Percentiles rank a stretch among this genome's conserved stretches.
Evolutionary conservation across 2,888 invertebrate species (phyloP).

Genomic region (Scrobipalpa atriplicella): DNA sequence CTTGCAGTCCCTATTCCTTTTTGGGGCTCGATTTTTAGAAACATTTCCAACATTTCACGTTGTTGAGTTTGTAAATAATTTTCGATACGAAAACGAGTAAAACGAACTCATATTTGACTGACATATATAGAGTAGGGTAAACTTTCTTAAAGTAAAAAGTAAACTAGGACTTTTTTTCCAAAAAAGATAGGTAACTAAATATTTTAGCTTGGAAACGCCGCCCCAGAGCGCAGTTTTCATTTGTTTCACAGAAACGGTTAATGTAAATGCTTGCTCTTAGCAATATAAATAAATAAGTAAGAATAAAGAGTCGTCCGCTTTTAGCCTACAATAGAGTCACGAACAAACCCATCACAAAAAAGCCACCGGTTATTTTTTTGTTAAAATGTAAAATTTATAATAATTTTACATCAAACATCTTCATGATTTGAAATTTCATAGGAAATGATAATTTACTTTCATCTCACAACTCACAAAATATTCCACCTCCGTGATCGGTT

Average conservation of each 20-base stretch:
- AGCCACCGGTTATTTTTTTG: too few relatives aligned
- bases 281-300: too few relatives aligned
- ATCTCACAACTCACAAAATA: too few relatives aligned
- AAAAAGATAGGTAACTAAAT: constrained; percentile 48
- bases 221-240: constrained; percentile 68
- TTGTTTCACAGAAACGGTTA: constrained; percentile 72
- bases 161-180: constrained; percentile 32
- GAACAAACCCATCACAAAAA: too few relatives aligned
- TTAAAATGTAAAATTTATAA: too few relatives aligned
- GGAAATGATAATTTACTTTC: too few relatives aligned
- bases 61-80: background rate
- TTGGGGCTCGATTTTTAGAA: background rate
- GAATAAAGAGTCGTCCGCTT: too few relatives aligned
- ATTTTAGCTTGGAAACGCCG: constrained; percentile 52
- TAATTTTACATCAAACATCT: too few relatives aligned
- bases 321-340: too few relatives aligned
- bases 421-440: too few relatives aligned
- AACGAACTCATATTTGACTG: background rate
- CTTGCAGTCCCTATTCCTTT: background rate
- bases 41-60: too few relatives aligned
- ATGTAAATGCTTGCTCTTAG: constrained; percentile 62
- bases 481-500: too few relatives aligned
- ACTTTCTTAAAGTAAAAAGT: constrained; percentile 24
- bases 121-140: background rate
- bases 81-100: background rate